A percentile compares a stretch with the other conserved stretches of the same genome.
Conservation (phyloP, 1,140 invertebrate genomes). For the Triops cancriformis region DNA sequence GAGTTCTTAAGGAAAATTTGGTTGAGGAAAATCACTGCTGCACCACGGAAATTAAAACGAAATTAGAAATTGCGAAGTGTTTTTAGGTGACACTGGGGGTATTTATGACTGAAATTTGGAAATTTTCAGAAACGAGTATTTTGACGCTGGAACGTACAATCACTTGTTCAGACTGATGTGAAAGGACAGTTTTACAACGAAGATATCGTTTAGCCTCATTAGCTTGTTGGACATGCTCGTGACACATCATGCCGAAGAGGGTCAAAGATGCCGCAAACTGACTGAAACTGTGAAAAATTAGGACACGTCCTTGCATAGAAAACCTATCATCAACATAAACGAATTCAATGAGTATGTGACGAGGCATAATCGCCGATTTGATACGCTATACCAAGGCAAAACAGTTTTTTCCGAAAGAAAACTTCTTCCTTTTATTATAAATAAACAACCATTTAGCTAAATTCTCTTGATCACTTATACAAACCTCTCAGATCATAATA, state of each 20-base stretch:
- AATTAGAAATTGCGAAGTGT: no score
- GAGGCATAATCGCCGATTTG: neutral
- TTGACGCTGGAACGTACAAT: neutral
- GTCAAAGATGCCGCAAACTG: conserved; percentile 4
- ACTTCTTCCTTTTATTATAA: neutral
- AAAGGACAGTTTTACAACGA: neutral
- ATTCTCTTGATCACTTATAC: neutral
- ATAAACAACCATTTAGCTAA: neutral
- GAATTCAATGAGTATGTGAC: conserved; percentile 1
- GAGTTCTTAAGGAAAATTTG: no score
- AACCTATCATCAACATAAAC: neutral
- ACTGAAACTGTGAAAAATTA: conserved; percentile 6
- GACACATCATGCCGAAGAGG: conserved; percentile 12
- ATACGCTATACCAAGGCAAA: neutral
- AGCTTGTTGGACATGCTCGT: conserved; percentile 13
- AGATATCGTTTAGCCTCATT: neutral
- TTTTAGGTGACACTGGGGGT: no score
- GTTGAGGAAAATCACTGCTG: no score
- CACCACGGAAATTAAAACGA: no score
- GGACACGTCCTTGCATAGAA: conserved; percentile 2
- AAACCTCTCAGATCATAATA: neutral
- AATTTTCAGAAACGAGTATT: no score
- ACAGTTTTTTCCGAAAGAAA: neutral
- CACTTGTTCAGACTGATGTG: neutral
- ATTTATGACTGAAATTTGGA: no score